phyloP scores from a whole-genome alignment of 2,797 vertebrate genomes.

The Lateolabrax maculatus region DNA sequence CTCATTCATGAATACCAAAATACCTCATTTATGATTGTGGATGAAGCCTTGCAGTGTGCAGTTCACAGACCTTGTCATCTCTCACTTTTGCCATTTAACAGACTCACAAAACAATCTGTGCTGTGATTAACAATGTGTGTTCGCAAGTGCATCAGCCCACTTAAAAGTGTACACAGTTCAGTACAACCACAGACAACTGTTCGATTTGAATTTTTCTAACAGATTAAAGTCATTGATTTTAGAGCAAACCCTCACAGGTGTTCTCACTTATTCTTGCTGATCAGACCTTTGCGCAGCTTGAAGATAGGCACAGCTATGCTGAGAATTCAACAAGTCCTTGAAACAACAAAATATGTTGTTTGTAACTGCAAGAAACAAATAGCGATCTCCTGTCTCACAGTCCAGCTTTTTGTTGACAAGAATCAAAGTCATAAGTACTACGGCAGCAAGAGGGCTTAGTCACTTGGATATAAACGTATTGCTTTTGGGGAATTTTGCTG shows the following conservation, averaged over 20 bases:
- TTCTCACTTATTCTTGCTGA: not conserved
- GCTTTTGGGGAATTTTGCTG: not conserved
- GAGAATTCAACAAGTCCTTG: not conserved
- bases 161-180: not conserved
- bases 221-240: not conserved
- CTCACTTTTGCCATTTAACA: not conserved
- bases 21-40: not conserved
- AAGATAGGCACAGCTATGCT: not conserved
- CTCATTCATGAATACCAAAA: not conserved
- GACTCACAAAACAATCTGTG: not conserved
- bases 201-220: not conserved
- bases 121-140: not conserved
- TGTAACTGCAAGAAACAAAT: not conserved
- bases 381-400: not conserved
- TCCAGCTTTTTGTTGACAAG: not conserved
- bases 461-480: not conserved
- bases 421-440: not conserved
- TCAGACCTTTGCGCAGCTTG: not conserved
- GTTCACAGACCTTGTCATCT: not conserved
- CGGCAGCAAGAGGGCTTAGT: not conserved
- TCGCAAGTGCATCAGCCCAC: not conserved
- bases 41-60: not conserved
- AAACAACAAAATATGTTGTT: not conserved
- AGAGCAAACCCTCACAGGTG: not conserved
- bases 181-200: not conserved